Conservation (phyloP, 1,140 invertebrate genomes). For the Vollenhovia emeryi region DNA sequence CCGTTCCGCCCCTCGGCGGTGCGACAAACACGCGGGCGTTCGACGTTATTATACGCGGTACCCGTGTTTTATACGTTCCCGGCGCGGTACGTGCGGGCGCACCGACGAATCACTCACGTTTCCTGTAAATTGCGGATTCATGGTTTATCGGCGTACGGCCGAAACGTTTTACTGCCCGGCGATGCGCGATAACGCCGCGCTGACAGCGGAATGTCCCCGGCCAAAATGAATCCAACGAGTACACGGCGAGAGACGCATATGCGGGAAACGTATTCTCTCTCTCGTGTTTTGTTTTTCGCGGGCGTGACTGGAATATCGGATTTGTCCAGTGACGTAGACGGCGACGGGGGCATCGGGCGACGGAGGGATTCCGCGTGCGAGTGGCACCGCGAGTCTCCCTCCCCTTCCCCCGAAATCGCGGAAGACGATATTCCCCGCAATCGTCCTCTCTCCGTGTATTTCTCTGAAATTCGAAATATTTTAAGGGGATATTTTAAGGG, state of each 20-base stretch:
- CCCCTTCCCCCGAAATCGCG: neutral
- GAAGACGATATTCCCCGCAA: neutral
- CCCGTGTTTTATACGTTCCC: constrained; percentile 38
- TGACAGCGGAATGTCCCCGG: constrained; percentile 71
- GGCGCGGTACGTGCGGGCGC: constrained; percentile 55
- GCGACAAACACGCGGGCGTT: constrained; percentile 10
- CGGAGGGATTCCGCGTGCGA: neutral
- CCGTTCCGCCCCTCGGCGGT: no score
- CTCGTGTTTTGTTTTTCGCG: constrained; percentile 67
- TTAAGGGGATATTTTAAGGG: no score
- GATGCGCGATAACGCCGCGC: constrained; percentile 72
- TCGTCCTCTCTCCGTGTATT: neutral
- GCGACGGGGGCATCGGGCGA: neutral
- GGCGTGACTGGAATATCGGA: constrained; percentile 67
- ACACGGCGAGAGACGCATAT: constrained; percentile 70
- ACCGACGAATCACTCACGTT: constrained; percentile 73
- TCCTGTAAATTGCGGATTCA: constrained; percentile 75
- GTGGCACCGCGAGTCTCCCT: no score
- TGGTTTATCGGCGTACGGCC: constrained; percentile 70
- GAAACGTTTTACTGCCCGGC: constrained; percentile 72
- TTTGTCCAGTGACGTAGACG: constrained; percentile 62
- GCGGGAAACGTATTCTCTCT: constrained; percentile 70
- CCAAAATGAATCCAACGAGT: constrained; percentile 72
- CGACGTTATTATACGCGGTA: constrained; percentile 28
- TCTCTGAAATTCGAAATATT: neutral